Evolutionary conservation across 2,888 invertebrate genomes (phyloP).

Genomic region (Folsomia candida): DNA sequence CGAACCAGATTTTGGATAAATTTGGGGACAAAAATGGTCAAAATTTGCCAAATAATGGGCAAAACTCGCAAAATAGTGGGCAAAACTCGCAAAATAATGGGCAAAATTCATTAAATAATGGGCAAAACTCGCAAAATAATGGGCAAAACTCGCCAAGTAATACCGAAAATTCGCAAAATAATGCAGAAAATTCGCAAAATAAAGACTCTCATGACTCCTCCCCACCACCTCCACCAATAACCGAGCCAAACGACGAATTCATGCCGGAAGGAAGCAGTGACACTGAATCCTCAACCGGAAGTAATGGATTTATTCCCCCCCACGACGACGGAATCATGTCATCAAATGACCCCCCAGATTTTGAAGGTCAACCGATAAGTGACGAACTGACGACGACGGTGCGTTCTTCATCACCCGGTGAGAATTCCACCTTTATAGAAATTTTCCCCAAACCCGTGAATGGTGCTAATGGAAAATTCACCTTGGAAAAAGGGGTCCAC

Average conservation of each 20-base stretch:
- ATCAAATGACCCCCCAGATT: background rate
- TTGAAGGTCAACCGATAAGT: background rate
- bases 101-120: too few species aligned
- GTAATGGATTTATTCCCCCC: background rate
- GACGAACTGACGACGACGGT: background rate
- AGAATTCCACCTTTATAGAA: constrained; percentile 30
- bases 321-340: background rate
- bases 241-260: background rate
- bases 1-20: background rate
- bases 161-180: too few species aligned
- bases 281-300: background rate
- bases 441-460: constrained; percentile 35
- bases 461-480: constrained; percentile 41
- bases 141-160: too few species aligned
- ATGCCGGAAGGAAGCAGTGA: background rate
- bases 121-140: too few species aligned
- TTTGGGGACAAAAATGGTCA: background rate
- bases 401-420: background rate
- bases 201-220: too few species aligned
- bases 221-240: too few species aligned
- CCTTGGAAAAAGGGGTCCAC: constrained; percentile 34
- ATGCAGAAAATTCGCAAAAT: too few species aligned
- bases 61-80: too few species aligned
- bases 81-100: too few species aligned
- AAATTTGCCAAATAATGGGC: too few species aligned